Base-by-base conservation (phyloP, 2,888 invertebrate genomes). In the Taphrorychus bicolor region DNA sequence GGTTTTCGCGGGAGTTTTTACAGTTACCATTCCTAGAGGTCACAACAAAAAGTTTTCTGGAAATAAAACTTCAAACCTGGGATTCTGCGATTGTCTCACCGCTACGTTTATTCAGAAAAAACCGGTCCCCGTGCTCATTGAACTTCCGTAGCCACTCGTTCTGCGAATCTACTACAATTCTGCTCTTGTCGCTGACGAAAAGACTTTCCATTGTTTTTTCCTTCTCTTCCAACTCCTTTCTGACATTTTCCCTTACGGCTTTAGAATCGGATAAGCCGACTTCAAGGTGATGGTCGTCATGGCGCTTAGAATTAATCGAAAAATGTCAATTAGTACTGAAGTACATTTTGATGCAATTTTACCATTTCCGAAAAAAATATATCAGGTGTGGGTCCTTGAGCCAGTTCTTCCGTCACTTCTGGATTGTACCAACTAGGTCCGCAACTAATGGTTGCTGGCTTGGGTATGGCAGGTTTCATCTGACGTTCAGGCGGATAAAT, bases 101-200 rank as follows among this genome's bases (percentile, higher is more conserved):
- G 70, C 77, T 79, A 66, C 73, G 72, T 42, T 70, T 69, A 64
- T 82, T 77, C 2, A 80, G 65, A 69, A 76, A 80, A 70, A 75
- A 75, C 21, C 57, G 66, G 21, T 71, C 75, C 9, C 80, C 80
- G 59, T 65, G 49, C 5, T 70, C 68, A 68, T 79, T 76, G 5
- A 62, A 17, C n/a, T 70, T 70, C 65, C 74, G 62, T 3, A 70
- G 24, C 76, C 76, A 76, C 48, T 72, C 66, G 52, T 71, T 68
- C 40, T 66, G 62, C 4, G 66, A 67, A 49, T 70, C 70, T n/a
- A 69, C 14, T 14, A 69, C 40, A 24, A 69, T 49, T 42, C 48
- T 64, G 17, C 61, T 65, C 16, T 41, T 53, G 4, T 67, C 61
- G 32, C 2, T 32, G 1, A 21, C 11, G 3, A 2, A n/a, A 14